Conservation (phyloP, 2,113 vertebrate species). For the Capreolus pygargus region DNA sequence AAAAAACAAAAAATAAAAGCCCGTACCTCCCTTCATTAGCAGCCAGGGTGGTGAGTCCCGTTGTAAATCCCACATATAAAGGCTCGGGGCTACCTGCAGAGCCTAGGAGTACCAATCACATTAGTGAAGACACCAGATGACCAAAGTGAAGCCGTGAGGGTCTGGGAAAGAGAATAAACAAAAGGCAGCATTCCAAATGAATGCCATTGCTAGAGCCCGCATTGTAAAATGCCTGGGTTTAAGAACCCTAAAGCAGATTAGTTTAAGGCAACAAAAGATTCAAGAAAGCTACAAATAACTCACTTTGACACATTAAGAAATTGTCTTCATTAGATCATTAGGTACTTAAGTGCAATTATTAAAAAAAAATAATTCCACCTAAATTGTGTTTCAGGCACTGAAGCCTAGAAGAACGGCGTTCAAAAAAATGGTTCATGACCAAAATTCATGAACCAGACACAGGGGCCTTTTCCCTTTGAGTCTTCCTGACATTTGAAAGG, state of each 20-base stretch:
- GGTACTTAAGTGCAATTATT: constrained; percentile 89
- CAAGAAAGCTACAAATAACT: constrained; percentile 90
- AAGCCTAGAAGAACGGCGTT: constrained; percentile 52
- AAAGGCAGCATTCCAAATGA: constrained; percentile 91
- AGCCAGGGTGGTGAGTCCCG: constrained; percentile 82
- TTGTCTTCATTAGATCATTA: constrained; percentile 94
- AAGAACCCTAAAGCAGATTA: constrained; percentile 86
- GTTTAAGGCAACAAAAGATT: constrained; percentile 83
- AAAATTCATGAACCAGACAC: constrained; percentile 61
- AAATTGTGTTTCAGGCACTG: constrained; percentile 82
- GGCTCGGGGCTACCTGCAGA: constrained; percentile 89
- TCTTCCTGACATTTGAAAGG: constrained; percentile 58
- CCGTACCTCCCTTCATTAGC: constrained; percentile 82
- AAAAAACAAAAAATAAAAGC: constrained; percentile 64
- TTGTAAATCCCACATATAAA: constrained; percentile 90
- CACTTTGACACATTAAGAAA: constrained; percentile 97
- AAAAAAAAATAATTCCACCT: constrained; percentile 83
- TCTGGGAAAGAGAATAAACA: constrained; percentile 87
- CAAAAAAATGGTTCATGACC: constrained; percentile 49
- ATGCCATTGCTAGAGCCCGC: constrained; percentile 89
- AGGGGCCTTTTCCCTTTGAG: constrained; percentile 48
- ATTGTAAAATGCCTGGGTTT: constrained; percentile 84
- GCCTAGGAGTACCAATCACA: constrained; percentile 92
- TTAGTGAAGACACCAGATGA: constrained; percentile 90
- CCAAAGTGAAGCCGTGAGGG: constrained; percentile 82